A percentile compares a stretch with the other conserved stretches of the same genome.
These are phyloP conservation scores for Ptychoptera contaminata DNA, from an alignment of 2,888 invertebrate species.

Conservation along the genomic window DNA sequence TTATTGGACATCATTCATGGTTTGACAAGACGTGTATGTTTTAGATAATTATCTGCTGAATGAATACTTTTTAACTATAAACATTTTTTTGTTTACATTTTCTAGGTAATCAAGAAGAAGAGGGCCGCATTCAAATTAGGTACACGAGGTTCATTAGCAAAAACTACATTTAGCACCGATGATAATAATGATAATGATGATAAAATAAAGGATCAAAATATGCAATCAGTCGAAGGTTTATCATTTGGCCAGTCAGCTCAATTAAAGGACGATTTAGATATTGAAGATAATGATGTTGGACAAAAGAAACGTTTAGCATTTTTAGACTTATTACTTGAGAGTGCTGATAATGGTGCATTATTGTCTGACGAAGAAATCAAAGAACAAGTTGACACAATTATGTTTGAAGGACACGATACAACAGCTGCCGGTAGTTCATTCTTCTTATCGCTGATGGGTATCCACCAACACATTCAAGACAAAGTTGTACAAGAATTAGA, in stretches of 20 bases:
- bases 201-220: constrained; percentile 15
- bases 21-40: constrained; percentile 47
- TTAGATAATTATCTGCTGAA: no score
- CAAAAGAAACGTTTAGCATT: constrained; percentile 75
- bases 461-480: constrained; percentile 54
- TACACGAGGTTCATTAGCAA: constrained; percentile 34
- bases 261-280: constrained; percentile 65
- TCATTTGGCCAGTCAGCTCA: constrained; percentile 58
- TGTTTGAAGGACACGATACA: constrained; percentile 78
- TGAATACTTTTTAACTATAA: no score
- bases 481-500: constrained; percentile 58
- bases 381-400: constrained; percentile 72
- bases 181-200: constrained; percentile 4
- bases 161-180: constrained; percentile 19
- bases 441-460: constrained; percentile 61
- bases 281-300: constrained; percentile 60
- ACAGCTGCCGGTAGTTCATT: constrained; percentile 71
- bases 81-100: no score
- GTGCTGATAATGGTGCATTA: constrained; percentile 53
- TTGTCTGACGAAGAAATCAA: constrained; percentile 64
- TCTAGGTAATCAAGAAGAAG: constrained; percentile 53
- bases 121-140: constrained; percentile 57
- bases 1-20: constrained; percentile 63
- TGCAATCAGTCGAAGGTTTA: constrained; percentile 42
- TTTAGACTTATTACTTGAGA: constrained; percentile 69